Base-by-base conservation (phyloP, 2,113 vertebrate species). In the Odontophorus gujanensis region DNA sequence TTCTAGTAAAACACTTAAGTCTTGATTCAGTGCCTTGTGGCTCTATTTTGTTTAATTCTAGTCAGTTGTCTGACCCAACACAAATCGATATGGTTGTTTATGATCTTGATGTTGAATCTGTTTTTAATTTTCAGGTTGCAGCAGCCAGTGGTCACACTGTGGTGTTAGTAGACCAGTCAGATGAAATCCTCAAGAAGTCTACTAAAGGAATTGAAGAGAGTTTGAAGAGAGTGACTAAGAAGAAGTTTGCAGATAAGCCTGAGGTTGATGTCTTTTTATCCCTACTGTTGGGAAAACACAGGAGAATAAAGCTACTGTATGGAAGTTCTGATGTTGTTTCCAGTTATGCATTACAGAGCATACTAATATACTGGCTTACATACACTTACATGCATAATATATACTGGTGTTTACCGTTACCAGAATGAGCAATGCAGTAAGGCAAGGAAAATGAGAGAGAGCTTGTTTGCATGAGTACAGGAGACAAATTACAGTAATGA, bases 221-320 rank as follows among this genome's bases (percentile, higher is more conserved):
- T 85, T 97, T 99, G 59, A 99, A 97, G 95, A 98, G 98, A 96
- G 96, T 99, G 80, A 97, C 97, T 40, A 99, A 99, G 98, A 99
- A 99, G 98, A 99, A 99, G 95, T 99, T 98, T 97, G 97, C 98
- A 3, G 99, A 99, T 73, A 98, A 99, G 50, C 98, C 99, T 50
- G 98, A 99, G 98, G 99, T 96, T 99, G 73, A 91, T 50, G 63
- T 72, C 30, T 36, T 66, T 19, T 68, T 51, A 30, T 90, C 72
- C 38, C 28, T 87, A 68, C 7, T 12, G 68, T 38, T 77, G 34
- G 17, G 11, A 90, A 76, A 80, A 67, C 2, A 58, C 71, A 6
- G 7, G 42, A 86, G n/a, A 66, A 65, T 83, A 78, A 61, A 69
- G 7, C 32, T 53, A 2, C 47, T 13, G 14, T 71, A 22, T 11